phyloP scores from a whole-genome alignment of 2,888 invertebrate genomes.

The Anodontia alba region DNA sequence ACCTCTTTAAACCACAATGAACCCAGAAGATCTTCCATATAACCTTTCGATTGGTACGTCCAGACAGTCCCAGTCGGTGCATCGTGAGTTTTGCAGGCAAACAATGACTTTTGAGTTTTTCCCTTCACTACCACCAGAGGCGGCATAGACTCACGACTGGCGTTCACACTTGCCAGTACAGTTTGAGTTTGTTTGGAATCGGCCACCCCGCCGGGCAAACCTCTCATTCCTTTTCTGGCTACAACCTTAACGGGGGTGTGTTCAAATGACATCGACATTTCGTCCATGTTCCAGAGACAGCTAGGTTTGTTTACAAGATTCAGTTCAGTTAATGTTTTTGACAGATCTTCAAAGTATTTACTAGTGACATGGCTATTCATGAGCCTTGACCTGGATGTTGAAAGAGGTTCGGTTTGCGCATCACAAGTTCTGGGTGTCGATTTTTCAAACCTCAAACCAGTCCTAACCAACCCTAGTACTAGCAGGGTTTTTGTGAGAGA shows the following conservation, averaged over 20 bases:
- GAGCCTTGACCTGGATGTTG: not conserved
- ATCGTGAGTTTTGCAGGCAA: not conserved
- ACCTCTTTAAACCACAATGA: not conserved
- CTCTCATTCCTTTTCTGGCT: not conserved
- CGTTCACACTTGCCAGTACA: not conserved
- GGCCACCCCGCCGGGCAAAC: not conserved
- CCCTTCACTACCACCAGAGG: not conserved
- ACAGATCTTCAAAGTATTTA: not conserved
- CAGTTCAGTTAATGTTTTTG: not conserved
- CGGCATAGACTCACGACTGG: not conserved
- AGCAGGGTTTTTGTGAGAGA: not conserved
- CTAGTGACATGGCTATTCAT: not conserved
- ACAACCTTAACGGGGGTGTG: not conserved
- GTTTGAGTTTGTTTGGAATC: not conserved
- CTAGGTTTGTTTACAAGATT: not conserved
- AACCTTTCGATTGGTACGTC: not conserved
- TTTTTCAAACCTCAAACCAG: not conserved
- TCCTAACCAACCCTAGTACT: not conserved
- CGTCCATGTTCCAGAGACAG: not conserved
- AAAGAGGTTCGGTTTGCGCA: not conserved
- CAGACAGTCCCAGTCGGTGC: not conserved
- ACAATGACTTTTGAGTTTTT: not conserved
- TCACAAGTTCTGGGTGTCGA: not conserved
- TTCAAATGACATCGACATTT: not conserved
- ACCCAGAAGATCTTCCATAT: not conserved